phyloP scores from a whole-genome alignment of 2,797 vertebrate species.

The Distichodus sexfasciatus region DNA sequence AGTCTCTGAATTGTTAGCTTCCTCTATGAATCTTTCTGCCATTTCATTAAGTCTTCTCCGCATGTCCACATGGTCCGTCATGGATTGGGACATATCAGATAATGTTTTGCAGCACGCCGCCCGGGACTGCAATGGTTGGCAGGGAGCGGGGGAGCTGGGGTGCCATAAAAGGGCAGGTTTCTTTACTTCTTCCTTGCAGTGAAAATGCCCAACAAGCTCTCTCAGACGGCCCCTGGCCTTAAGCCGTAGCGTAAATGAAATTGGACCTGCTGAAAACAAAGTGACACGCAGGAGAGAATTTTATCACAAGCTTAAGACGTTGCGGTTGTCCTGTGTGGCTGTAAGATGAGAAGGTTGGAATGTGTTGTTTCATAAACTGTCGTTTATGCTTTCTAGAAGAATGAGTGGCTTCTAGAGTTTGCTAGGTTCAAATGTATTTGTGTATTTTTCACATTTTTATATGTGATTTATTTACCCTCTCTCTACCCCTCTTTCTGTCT shows the following conservation, averaged over 20 bases:
- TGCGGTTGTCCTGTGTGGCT: neutral
- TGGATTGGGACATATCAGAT: too few species aligned
- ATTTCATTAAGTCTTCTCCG: too few species aligned
- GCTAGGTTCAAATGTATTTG: too few species aligned
- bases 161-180: too few species aligned
- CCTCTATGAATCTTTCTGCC: too few species aligned
- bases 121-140: too few species aligned
- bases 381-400: neutral
- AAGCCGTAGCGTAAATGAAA: neutral
- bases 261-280: neutral
- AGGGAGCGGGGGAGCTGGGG: too few species aligned
- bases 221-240: neutral
- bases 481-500: neutral
- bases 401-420: neutral
- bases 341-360: neutral
- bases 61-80: too few species aligned
- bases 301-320: neutral
- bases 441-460: neutral
- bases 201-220: neutral
- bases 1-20: too few species aligned
- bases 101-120: too few species aligned
- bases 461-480: neutral
- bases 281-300: neutral
- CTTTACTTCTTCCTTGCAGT: too few species aligned
- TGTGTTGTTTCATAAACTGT: too few species aligned